These are phyloP conservation scores for Acrobeloides nanus DNA, from an alignment of 2,888 invertebrate genomes.

Conservation along the genomic window DNA sequence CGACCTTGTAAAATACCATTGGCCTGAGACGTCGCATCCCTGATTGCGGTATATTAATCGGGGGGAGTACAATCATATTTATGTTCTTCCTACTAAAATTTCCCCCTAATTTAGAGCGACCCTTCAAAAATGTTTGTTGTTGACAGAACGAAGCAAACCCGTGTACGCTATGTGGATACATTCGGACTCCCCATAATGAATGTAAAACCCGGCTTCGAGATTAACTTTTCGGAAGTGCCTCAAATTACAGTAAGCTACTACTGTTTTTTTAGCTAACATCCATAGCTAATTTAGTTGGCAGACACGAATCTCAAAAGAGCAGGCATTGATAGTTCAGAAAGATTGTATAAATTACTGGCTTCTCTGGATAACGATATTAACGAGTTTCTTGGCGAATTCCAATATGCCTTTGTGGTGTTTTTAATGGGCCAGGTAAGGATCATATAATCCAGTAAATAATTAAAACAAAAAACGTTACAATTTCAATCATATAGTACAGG, in stretches of 20 bases:
- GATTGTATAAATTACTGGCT: constrained; percentile 27
- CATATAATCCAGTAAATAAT: too few species aligned
- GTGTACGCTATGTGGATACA: constrained; percentile 41
- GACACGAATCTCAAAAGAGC: constrained; percentile 26
- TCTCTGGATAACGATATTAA: constrained; percentile 23
- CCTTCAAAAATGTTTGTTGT: constrained; percentile 15
- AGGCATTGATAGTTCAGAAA: constrained; percentile 41
- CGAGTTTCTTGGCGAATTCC: constrained; percentile 66
- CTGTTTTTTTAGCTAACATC: too few species aligned
- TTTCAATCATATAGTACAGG: too few species aligned
- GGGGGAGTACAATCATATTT: too few species aligned
- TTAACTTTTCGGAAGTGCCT: constrained; percentile 62
- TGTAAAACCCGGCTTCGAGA: constrained; percentile 71
- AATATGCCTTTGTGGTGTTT: constrained; percentile 84
- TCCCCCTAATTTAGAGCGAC: constrained; percentile 19
- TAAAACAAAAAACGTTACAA: too few species aligned
- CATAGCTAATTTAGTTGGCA: constrained; percentile 19
- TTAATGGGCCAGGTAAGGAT: constrained; percentile 73
- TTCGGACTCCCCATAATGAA: constrained; percentile 72
- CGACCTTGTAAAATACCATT: too few species aligned
- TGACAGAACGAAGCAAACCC: constrained; percentile 30
- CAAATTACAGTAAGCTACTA: constrained; percentile 30
- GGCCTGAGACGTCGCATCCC: too few species aligned
- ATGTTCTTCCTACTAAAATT: too few species aligned
- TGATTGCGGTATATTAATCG: too few species aligned